Conservation (phyloP, 1,140 invertebrate genomes). For the Plectrocnemia conspersa region DNA sequence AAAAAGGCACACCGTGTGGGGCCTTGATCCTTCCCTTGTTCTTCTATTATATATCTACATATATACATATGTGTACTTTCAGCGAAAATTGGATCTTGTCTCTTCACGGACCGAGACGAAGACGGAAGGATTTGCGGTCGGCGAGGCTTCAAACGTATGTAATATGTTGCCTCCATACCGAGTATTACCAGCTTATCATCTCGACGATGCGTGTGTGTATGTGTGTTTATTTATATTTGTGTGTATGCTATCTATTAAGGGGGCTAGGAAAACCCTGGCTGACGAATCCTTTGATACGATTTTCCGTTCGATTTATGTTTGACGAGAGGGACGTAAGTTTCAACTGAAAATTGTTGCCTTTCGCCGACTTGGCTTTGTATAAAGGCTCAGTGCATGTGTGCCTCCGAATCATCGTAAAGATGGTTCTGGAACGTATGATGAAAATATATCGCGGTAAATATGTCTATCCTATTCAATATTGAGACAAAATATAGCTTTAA, state of each 20-base stretch:
- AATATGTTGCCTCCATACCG: constrained; percentile 14
- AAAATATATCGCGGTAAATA: no score
- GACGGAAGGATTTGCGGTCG: constrained; percentile 31
- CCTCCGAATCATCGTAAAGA: no score
- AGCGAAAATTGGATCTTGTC: constrained; percentile 34
- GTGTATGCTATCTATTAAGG: constrained; percentile 1
- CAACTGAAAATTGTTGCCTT: background rate
- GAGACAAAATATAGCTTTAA: no score
- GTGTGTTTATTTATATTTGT: background rate
- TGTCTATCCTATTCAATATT: no score
- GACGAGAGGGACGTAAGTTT: constrained; percentile 1
- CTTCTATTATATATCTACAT: no score
- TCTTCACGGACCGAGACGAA: constrained; percentile 26
- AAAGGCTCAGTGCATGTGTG: no score
- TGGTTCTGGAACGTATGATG: no score
- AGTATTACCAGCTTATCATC: constrained; percentile 19
- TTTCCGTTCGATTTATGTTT: constrained; percentile 18
- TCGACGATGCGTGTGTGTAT: constrained; percentile 4
- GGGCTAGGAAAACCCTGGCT: background rate
- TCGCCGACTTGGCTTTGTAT: no score
- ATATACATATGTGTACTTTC: no score
- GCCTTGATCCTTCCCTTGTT: no score
- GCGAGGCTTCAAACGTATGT: constrained; percentile 17
- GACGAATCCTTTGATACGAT: constrained; percentile 19
- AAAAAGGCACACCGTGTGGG: constrained; percentile 28